Evolutionary conservation across 1,140 invertebrate species (phyloP).

Genomic region (Drosophila equinoxialis): DNA sequence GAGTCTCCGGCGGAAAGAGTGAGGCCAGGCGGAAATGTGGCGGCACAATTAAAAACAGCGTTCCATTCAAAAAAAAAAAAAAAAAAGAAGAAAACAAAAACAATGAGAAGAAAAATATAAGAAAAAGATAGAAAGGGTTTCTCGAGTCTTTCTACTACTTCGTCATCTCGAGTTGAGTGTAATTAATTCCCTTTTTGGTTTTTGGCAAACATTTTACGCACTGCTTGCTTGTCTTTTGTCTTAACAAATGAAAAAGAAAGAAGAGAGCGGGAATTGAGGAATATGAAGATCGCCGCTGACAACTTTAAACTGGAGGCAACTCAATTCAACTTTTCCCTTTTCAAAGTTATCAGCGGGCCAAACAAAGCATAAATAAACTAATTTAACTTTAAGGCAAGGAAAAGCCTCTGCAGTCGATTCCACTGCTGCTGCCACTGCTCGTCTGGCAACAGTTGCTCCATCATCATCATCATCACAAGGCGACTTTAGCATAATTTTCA

Average conservation of each 20-base stretch:
- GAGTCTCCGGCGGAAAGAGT: constrained; percentile 27
- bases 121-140: constrained; percentile 27
- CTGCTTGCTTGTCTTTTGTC: constrained; percentile 78
- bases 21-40: constrained; percentile 47
- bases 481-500: constrained; percentile 2
- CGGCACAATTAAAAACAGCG: constrained; percentile 49
- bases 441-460: constrained; percentile 31
- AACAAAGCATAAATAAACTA: constrained; percentile 79
- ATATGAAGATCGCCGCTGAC: constrained; percentile 54
- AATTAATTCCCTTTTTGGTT: constrained; percentile 75
- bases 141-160: constrained; percentile 8
- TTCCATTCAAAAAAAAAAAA: neutral
- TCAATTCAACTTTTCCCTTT: constrained; percentile 11
- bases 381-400: constrained; percentile 62
- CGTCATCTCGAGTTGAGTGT: constrained; percentile 61
- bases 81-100: neutral
- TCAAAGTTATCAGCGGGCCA: constrained; percentile 70
- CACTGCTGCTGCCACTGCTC: constrained; percentile 18
- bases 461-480: constrained; percentile 3
- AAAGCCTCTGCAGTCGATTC: constrained; percentile 2
- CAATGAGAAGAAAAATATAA: constrained; percentile 17
- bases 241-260: constrained; percentile 55
- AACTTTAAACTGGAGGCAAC: constrained; percentile 49
- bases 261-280: neutral
- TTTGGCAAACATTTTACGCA: constrained; percentile 74